These are phyloP conservation scores for Anagrus nilaparvatae DNA, from an alignment of 1,140 invertebrate species.

Conservation along the genomic window DNA sequence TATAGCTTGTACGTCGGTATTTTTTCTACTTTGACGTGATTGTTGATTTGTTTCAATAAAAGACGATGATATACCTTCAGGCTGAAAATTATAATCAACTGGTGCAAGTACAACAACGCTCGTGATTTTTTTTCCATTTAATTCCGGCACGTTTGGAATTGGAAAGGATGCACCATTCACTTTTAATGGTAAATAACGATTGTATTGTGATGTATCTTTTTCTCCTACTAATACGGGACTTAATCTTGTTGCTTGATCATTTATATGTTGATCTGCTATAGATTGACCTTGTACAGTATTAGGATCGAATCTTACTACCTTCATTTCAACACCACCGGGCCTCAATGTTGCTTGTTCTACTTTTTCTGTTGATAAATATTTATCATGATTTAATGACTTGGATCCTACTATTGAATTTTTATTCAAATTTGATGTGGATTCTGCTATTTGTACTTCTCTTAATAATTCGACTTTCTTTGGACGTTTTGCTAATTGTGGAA, in stretches of 20 bases:
- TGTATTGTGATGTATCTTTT: conserved; percentile 53
- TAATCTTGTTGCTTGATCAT: conserved; percentile 59
- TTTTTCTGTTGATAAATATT: conserved; percentile 33
- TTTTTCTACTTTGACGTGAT: conserved; percentile 26
- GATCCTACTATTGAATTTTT: no score
- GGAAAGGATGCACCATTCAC: conserved; percentile 75
- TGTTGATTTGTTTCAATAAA: conserved; percentile 22
- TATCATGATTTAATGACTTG: conserved; percentile 34
- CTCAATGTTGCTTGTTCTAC: conserved; percentile 39
- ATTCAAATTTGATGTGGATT: neutral
- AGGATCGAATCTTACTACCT: conserved; percentile 71
- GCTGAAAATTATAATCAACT: conserved; percentile 53
- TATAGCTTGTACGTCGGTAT: conserved; percentile 39
- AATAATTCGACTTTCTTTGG: conserved; percentile 36
- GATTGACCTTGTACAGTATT: conserved; percentile 59
- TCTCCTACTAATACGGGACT: conserved; percentile 59
- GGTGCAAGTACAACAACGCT: conserved; percentile 75
- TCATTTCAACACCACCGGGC: conserved; percentile 64
- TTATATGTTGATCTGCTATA: conserved; percentile 60
- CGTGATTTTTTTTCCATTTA: conserved; percentile 62
- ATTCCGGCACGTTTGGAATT: conserved; percentile 60
- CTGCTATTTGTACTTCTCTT: conserved; percentile 32
- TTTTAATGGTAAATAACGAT: conserved; percentile 71
- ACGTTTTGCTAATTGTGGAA: conserved; percentile 47
- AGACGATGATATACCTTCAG: conserved; percentile 19